Evolutionary conservation across 2,888 invertebrate species (phyloP).

Genomic region (Galerucella calmariensis): DNA sequence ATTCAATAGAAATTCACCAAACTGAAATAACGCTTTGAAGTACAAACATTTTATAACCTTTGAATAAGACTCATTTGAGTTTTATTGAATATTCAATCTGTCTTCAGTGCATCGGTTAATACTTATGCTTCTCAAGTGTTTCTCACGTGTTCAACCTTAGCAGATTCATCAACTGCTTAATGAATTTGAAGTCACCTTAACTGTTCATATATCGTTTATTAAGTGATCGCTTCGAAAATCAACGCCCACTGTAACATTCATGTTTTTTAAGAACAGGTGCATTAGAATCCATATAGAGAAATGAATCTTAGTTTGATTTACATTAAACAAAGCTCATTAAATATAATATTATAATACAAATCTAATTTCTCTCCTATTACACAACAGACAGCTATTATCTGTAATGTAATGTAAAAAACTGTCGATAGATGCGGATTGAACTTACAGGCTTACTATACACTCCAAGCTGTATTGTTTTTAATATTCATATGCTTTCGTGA

Average conservation of each 20-base stretch:
- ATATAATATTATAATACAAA: too few relatives aligned
- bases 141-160: conserved; percentile 6
- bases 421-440: too few relatives aligned
- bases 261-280: background rate
- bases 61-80: background rate
- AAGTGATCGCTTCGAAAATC: conserved; percentile 5
- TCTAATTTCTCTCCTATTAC: too few relatives aligned
- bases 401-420: too few relatives aligned
- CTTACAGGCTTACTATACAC: too few relatives aligned
- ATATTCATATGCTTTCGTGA: too few relatives aligned
- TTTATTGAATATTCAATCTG: background rate
- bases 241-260: conserved; percentile 7
- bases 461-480: too few relatives aligned
- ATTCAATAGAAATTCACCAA: too few relatives aligned
- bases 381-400: too few relatives aligned
- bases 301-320: background rate
- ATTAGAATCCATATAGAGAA: background rate
- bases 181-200: conserved; percentile 9
- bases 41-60: background rate
- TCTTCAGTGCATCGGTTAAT: background rate
- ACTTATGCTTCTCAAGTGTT: conserved; percentile 4
- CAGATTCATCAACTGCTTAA: conserved; percentile 17
- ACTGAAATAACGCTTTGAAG: too few relatives aligned
- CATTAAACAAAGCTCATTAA: too few relatives aligned
- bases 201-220: conserved; percentile 4